Base-by-base conservation (phyloP, 2,113 vertebrate genomes). In the Phycodurus eques region DNA sequence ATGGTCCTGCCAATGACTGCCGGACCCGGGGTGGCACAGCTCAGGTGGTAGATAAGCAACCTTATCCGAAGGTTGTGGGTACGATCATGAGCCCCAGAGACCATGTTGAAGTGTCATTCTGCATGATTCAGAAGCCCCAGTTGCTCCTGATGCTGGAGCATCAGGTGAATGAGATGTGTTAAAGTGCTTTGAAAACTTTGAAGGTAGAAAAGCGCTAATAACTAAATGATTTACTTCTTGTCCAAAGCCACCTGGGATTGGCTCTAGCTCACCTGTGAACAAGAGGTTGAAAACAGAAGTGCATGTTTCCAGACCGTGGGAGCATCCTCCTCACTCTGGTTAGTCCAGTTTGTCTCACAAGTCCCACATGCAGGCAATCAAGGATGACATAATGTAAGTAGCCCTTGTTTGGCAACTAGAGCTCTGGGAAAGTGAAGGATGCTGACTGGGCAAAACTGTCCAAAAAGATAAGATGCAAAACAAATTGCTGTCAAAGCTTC, bases 381-480 rank as follows among this genome's bases (percentile, higher is more conserved):
- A 72, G 1, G 51, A 69, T 22, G 46, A 69, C 31, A 39, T 56
- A 3, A 6, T 39, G 35, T 39, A n/a, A 42, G 51, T 51, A 39
- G 8, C 19, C 27, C 1, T 51, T 11, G 8, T 56, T 22, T 43
- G 51, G 17, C 7, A 33, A 42, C 31, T 15, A 12, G 64, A 54
- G 44, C 14, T 12, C 65, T 82, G 79, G 78, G 66, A 85, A 88
- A 69, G 44, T 4, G 42, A 9, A 71, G 60, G 74, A 75, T 81
- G 90, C 91, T 92, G 77, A 91, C 73, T 19, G 10, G 57, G 83
- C 88, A 89, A 80, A 90, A 88, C 70, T 13, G 56, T 82, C 71
- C 71, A 4, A 59, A 66, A 19, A 82, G 83, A 90, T 85, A 84
- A 89, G 80, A 35, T 19, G 69, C 60, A 46, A 31, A 8, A 69